Percentiles rank a stretch among this genome's conserved stretches.
phyloP scores from a whole-genome alignment of 2,113 vertebrate genomes.

The Gobio gobio region DNA sequence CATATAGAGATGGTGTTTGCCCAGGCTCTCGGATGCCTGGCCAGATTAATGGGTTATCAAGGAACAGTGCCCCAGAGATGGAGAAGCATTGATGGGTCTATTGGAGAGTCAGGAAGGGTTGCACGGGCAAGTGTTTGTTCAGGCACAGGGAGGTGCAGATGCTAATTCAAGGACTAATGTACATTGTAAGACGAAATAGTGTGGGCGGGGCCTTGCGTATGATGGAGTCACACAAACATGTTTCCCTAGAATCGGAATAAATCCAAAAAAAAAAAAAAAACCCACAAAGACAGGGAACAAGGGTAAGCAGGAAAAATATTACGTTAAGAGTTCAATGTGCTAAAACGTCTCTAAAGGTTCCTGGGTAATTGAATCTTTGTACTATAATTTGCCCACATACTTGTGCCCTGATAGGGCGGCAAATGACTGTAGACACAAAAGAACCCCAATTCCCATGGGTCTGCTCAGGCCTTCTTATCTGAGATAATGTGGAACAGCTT shows the following conservation, averaged over 20 bases:
- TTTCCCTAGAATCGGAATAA: neutral
- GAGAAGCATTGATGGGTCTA: conserved; percentile 47
- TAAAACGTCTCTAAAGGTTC: conserved; percentile 20
- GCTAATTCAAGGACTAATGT: conserved; percentile 36
- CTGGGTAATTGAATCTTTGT: conserved; percentile 31
- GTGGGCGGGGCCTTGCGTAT: neutral
- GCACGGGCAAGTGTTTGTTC: conserved; percentile 28
- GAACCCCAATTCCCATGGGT: conserved; percentile 46
- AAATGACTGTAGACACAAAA: conserved; percentile 45
- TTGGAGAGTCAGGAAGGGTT: conserved; percentile 35
- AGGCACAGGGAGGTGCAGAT: conserved; percentile 26
- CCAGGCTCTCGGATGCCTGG: conserved; percentile 50
- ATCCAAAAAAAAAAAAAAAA: neutral
- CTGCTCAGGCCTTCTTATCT: conserved; percentile 51
- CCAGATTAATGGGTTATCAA: conserved; percentile 60
- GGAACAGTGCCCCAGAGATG: conserved; percentile 47
- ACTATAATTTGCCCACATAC: conserved; percentile 18
- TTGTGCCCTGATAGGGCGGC: neutral
- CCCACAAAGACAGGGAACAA: neutral
- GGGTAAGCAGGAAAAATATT: neutral
- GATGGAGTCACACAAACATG: neutral
- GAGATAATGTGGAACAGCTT: conserved; percentile 56
- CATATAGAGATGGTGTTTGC: conserved; percentile 63
- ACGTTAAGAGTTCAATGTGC: neutral
- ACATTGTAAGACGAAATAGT: conserved; percentile 31